phyloP scores from a whole-genome alignment of 2,888 invertebrate species.

The Scotopteryx bipunctaria region DNA sequence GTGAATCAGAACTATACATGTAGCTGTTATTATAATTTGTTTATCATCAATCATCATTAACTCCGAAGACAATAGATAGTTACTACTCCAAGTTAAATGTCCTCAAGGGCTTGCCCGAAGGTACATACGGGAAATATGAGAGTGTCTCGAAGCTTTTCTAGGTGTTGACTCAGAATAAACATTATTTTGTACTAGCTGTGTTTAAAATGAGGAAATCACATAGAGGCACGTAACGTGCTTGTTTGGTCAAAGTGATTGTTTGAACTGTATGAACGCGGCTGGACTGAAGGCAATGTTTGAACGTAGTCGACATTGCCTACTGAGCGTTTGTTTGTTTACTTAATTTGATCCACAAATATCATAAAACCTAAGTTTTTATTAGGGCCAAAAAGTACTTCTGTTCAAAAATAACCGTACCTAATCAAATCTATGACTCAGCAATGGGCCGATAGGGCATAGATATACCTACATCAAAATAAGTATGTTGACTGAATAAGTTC shows the following conservation, averaged over 20 bases:
- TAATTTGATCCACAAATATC: neutral
- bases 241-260: conserved; percentile 18
- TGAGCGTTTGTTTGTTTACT: conserved; percentile 9
- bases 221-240: conserved; percentile 16
- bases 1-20: too few species aligned
- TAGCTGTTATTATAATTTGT: neutral
- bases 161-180: conserved; percentile 15
- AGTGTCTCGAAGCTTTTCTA: conserved; percentile 33
- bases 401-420: too few species aligned
- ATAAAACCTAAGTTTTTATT: too few species aligned
- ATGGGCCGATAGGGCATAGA: too few species aligned
- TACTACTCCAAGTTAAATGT: conserved; percentile 23
- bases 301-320: neutral
- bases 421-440: too few species aligned
- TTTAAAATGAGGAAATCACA: conserved; percentile 27
- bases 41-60: neutral
- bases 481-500: too few species aligned
- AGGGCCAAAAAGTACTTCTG: too few species aligned
- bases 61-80: conserved; percentile 28
- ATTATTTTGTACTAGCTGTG: conserved; percentile 3
- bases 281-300: conserved; percentile 18
- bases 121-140: conserved; percentile 33
- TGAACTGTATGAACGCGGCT: conserved; percentile 10
- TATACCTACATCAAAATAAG: too few species aligned
- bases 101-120: conserved; percentile 33